Evolutionary conservation across 2,888 invertebrate genomes (phyloP), one percentile per base, ranked within the genome.

Genomic region (Sphecodes monilicornis): DNA sequence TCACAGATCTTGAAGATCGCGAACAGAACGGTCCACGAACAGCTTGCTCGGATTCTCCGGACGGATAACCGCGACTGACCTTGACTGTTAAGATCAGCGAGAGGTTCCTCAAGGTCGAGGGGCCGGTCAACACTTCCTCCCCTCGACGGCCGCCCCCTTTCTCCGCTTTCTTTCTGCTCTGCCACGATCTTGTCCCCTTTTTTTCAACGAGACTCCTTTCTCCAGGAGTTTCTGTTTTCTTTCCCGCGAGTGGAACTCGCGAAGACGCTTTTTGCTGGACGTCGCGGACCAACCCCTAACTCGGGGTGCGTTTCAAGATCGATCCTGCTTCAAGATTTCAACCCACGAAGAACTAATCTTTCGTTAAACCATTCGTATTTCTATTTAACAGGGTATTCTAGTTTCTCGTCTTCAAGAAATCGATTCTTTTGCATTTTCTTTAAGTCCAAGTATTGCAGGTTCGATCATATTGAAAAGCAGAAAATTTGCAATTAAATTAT

Each of bases 221-320:
- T 76, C 70, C 71, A 60, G 78, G 79, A 86, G 87, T 87, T 88
- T 88, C 87, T 85, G 88, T 88, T 90, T 91, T 91, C 90, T 88
- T 90, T 86, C 69, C 18, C 26, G 50, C 54, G 76, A 76, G 82
- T 84, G 72, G 87, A 89, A 90, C 89, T 89, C 82, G 32, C 76
- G 77, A n/a, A 64, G 78, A 50, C 50, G 50, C 39, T 85, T 82
- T 86, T 82, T 86, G 68, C n/a, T 18, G n/a, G 1, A n/a, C 54
- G 69, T 77, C 50, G 71, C 74, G 26, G 43, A 46, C 80, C 39
- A 26, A 76, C 71, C 54, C 41, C 66, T 26, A 6, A 8, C 11
- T 18, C n/a, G 11, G 66, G 36, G 22, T n/a, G 66, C 29, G 26
- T 60, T 60, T 16, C 50, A 22, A 26, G 41, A 26, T 18, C 22